These are phyloP conservation scores for Neoitamus cyanurus DNA, from an alignment of 2,888 invertebrate genomes.

Conservation along the genomic window DNA sequence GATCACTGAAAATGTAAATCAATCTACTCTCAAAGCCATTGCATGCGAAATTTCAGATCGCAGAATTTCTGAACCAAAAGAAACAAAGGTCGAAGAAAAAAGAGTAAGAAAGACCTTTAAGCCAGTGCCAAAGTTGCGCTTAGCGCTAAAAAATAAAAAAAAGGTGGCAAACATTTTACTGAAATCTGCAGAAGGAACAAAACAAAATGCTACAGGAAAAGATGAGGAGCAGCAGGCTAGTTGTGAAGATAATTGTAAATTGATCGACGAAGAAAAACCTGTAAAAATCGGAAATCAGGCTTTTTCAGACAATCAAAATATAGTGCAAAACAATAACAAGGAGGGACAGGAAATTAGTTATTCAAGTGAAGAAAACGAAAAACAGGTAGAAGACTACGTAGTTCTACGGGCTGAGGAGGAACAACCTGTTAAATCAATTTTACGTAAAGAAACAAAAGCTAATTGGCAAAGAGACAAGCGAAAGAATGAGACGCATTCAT, in stretches of 20 bases:
- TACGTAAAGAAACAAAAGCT: neutral
- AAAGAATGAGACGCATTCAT: neutral
- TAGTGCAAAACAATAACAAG: neutral
- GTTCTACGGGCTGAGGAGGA: neutral
- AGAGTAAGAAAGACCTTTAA: neutral
- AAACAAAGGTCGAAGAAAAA: neutral
- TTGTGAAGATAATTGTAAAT: neutral
- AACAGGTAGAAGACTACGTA: neutral
- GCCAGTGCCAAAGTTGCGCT: conserved; percentile 7
- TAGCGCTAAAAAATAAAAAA: neutral
- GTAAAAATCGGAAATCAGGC: too few relatives aligned
- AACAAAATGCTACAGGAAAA: neutral
- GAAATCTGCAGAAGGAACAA: neutral
- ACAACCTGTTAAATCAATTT: neutral
- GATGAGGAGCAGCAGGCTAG: neutral
- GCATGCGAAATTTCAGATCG: neutral
- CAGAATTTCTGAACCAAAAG: neutral
- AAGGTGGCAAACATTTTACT: neutral
- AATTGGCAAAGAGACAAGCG: neutral
- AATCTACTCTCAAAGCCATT: neutral
- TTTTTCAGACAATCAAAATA: neutral
- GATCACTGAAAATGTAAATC: neutral
- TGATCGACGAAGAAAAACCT: neutral
- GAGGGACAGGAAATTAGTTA: neutral
- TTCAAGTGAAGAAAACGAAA: neutral